A percentile compares a stretch with the other conserved stretches of the same genome.
phyloP scores from a whole-genome alignment of 1,140 invertebrate species.

The Conus betulinus region DNA sequence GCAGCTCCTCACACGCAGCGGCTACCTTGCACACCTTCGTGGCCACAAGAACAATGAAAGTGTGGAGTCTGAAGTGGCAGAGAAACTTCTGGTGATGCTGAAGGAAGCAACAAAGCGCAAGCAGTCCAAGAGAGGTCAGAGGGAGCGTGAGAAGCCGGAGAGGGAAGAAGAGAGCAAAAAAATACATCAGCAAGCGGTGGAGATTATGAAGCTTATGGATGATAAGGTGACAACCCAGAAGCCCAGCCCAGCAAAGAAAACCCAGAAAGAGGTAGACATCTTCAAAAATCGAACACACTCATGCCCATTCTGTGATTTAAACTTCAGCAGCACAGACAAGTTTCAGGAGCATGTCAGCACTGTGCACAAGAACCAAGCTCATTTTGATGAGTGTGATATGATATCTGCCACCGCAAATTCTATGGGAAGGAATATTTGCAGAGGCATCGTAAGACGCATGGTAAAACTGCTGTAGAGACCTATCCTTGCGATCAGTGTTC shows the following conservation, averaged over 20 bases:
- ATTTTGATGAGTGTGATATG: constrained; percentile 32
- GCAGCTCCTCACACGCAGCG: constrained; percentile 45
- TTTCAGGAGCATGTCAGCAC: constrained; percentile 37
- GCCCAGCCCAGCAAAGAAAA: background rate
- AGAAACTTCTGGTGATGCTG: background rate
- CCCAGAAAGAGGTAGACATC: background rate
- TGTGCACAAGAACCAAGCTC: constrained; percentile 37
- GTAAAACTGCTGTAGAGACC: background rate
- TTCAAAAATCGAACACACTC: constrained; percentile 15
- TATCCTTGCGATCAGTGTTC: constrained; percentile 47
- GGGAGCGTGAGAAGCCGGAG: background rate
- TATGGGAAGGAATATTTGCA: constrained; percentile 42
- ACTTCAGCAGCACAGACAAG: constrained; percentile 33
- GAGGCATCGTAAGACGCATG: constrained; percentile 29
- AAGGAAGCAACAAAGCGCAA: background rate
- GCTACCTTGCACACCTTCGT: constrained; percentile 41
- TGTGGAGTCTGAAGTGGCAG: constrained; percentile 21
- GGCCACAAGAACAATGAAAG: constrained; percentile 44
- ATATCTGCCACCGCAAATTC: constrained; percentile 26
- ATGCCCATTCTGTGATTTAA: constrained; percentile 40
- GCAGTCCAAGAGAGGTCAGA: background rate
- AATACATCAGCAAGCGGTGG: background rate
- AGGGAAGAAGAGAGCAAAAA: constrained; percentile 8
- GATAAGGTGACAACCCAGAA: background rate
- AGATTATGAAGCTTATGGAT: constrained; percentile 23